Conservation (phyloP, 35 echinoderm and acorn worm species). For the Stichopus chloronotus region DNA sequence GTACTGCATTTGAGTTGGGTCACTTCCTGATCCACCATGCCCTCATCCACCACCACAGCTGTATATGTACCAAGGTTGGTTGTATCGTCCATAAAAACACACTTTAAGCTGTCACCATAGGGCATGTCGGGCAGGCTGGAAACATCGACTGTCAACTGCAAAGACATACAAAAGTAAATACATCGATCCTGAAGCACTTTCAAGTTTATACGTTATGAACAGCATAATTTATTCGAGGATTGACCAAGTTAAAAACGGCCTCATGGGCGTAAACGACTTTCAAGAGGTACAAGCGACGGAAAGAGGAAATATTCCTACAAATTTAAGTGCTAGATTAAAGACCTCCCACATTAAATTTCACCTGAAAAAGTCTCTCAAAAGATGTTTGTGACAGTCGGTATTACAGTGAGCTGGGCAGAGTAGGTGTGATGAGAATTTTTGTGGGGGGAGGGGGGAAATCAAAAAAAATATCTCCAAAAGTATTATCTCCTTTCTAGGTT, state of each 20-base stretch:
- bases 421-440: no score
- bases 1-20: slow-evolving; percentile 1
- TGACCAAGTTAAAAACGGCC: no score
- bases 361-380: no score
- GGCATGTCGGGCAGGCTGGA: background rate
- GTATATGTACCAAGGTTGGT: background rate
- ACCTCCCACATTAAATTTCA: no score
- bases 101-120: background rate
- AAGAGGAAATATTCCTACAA: background rate
- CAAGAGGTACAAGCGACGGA: background rate
- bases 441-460: no score
- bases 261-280: no score
- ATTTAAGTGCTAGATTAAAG: no score
- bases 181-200: background rate
- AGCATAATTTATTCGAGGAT: background rate
- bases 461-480: no score
- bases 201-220: background rate
- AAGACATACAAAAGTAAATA: background rate
- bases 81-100: background rate
- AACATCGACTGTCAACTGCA: slow-evolving; percentile 3
- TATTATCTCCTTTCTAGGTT: no score
- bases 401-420: no score
- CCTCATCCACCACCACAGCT: background rate
- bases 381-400: no score
- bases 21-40: background rate